These are phyloP conservation scores for Corythaeola cristata DNA, from an alignment of 2,113 vertebrate species.

Conservation along the genomic window DNA sequence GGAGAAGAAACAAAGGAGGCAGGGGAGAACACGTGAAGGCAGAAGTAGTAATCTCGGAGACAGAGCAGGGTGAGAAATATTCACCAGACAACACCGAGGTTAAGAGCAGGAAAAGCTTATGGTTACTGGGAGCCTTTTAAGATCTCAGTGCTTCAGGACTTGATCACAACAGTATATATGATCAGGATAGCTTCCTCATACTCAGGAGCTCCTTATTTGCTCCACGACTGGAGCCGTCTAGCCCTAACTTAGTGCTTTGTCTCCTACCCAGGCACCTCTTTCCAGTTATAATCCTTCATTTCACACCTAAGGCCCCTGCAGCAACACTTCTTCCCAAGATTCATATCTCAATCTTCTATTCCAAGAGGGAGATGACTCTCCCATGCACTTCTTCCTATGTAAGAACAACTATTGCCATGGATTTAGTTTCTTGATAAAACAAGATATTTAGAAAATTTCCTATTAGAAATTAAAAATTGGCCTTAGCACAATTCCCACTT, in stretches of 20 bases:
- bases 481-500: not conserved
- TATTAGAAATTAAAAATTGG: not conserved
- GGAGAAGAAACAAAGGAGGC: not conserved
- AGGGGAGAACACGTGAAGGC: not conserved
- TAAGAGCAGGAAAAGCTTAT: not conserved
- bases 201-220: not conserved
- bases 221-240: not conserved
- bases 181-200: not conserved
- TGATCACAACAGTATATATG: not conserved
- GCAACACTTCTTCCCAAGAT: not conserved
- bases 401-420: not conserved
- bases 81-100: not conserved
- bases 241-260: not conserved
- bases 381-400: accelerated
- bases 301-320: not conserved
- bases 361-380: not conserved
- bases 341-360: not conserved
- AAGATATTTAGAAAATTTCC: not conserved
- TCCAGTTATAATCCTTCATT: not conserved
- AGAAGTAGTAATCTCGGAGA: not conserved
- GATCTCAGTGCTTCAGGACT: not conserved
- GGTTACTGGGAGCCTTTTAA: not conserved
- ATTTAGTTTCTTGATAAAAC: not conserved
- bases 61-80: not conserved
- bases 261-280: not conserved